These are phyloP conservation scores for Macroramphosus scolopax DNA, from an alignment of 2,797 vertebrate genomes.

Conservation along the genomic window DNA sequence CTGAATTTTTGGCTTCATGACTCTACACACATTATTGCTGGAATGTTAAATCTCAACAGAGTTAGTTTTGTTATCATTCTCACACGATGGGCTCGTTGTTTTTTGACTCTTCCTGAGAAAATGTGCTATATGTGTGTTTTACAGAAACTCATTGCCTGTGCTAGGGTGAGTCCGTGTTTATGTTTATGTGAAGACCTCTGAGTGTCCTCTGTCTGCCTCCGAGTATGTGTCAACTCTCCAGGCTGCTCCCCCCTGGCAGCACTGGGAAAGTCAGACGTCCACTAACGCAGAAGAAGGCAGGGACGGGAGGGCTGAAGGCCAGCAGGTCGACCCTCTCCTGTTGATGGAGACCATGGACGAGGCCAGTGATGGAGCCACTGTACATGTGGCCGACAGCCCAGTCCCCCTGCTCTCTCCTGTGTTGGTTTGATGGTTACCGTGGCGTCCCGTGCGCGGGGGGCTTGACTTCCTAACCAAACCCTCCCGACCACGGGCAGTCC, in stretches of 20 bases:
- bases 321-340: conserved; percentile 13
- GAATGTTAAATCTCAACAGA: conserved; percentile 51
- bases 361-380: conserved; percentile 13
- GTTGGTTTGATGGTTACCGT: conserved; percentile 54
- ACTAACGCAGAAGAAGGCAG: conserved; percentile 54
- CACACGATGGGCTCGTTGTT: conserved; percentile 33
- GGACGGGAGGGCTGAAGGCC: conserved; percentile 16
- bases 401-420: conserved; percentile 33
- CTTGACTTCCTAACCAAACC: conserved; percentile 71
- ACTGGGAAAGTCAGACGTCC: conserved; percentile 63
- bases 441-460: conserved; percentile 47
- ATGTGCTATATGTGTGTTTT: conserved; percentile 22
- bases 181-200: conserved; percentile 16
- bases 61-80: conserved; percentile 18
- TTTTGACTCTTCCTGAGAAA: conserved; percentile 71
- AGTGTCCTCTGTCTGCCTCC: conserved; percentile 62
- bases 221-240: conserved; percentile 59
- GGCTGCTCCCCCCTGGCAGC: conserved; percentile 77
- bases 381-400: conserved; percentile 12
- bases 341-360: conserved; percentile 24
- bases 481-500: conserved; percentile 47
- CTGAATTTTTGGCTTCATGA: conserved; percentile 44
- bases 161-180: conserved; percentile 19
- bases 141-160: neutral
- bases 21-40: conserved; percentile 65